These are phyloP conservation scores for Suncus etruscus DNA, from an alignment of 2,113 vertebrate species.

Conservation along the genomic window DNA sequence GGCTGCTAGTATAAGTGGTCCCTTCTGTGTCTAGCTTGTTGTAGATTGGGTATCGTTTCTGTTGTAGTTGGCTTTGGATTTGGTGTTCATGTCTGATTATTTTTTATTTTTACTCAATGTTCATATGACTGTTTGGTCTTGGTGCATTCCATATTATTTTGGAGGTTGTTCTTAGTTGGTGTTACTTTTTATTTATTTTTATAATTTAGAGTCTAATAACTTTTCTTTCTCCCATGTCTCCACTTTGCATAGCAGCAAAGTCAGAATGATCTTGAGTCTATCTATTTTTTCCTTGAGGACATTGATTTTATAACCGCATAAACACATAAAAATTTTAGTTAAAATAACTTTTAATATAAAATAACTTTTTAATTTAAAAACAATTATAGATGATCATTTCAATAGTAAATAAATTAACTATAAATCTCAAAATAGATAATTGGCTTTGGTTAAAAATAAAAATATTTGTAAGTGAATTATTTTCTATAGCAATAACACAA, in stretches of 20 bases:
- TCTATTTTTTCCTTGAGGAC: background rate
- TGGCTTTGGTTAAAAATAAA: slow-evolving; percentile 31
- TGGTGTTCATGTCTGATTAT: no score
- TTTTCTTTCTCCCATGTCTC: background rate
- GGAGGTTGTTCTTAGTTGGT: background rate
- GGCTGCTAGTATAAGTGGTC: no score
- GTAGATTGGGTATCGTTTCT: no score
- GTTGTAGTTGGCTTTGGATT: no score
- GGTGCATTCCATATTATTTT: no score
- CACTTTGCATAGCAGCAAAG: background rate
- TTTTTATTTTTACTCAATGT: no score
- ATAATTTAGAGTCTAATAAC: slow-evolving; percentile 25
- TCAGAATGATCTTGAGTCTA: background rate
- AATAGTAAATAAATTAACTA: background rate
- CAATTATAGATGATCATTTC: background rate
- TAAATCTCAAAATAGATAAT: slow-evolving; percentile 13
- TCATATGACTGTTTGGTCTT: no score
- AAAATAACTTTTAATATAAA: slow-evolving; percentile 31
- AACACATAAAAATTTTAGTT: background rate
- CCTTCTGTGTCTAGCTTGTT: no score
- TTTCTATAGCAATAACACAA: background rate
- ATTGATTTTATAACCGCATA: background rate
- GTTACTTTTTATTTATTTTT: slow-evolving; percentile 18
- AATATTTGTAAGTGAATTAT: slow-evolving; percentile 1
- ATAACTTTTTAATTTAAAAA: background rate